These are phyloP conservation scores for Cristatella mucedo DNA, from an alignment of 2,888 invertebrate genomes.

Conservation along the genomic window DNA sequence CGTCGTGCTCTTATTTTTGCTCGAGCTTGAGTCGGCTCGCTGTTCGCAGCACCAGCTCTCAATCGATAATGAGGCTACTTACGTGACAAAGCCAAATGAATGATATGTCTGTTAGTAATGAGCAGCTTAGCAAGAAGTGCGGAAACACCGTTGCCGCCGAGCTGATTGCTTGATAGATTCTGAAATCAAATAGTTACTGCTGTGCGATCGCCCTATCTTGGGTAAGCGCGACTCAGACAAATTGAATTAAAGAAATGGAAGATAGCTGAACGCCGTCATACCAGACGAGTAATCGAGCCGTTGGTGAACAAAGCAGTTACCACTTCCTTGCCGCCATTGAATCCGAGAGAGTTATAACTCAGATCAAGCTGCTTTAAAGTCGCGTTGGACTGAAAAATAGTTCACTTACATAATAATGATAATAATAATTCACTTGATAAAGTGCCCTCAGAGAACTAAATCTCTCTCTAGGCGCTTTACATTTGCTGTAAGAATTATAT, in stretches of 20 bases:
- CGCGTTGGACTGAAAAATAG: conserved; percentile 4
- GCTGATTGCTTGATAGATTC: conserved; percentile 21
- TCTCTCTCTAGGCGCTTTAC: too few species aligned
- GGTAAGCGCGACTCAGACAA: background rate
- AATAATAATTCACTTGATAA: too few species aligned
- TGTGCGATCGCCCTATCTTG: background rate
- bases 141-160: conserved; percentile 18
- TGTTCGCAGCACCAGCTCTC: background rate
- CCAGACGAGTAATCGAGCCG: conserved; percentile 4
- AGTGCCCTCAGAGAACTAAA: too few species aligned
- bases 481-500: too few species aligned
- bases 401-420: too few species aligned
- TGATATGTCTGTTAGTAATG: conserved; percentile 16
- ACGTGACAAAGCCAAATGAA: conserved; percentile 22
- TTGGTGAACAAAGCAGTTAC: conserved; percentile 3
- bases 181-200: conserved; percentile 12
- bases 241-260: background rate
- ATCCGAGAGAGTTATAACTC: conserved; percentile 4
- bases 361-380: conserved; percentile 4
- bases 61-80: too few species aligned
- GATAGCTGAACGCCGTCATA: background rate
- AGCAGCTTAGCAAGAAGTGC: conserved; percentile 20
- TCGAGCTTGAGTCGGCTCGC: too few species aligned
- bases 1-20: too few species aligned
- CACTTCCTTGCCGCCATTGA: conserved; percentile 5